phyloP scores from a whole-genome alignment of 2,797 vertebrate genomes.

The Macropus fuliginosus region DNA sequence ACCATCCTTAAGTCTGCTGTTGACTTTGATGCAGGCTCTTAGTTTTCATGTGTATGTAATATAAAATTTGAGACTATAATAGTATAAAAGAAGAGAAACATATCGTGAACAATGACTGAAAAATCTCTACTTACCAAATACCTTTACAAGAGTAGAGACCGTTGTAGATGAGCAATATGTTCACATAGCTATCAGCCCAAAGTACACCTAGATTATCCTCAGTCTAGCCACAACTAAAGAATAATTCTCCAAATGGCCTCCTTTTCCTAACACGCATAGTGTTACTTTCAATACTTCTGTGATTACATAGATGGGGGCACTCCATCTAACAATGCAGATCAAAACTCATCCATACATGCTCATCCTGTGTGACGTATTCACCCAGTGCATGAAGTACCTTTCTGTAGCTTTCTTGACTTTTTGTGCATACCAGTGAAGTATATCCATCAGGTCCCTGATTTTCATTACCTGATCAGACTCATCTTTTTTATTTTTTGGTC shows the following conservation, averaged over 20 bases:
- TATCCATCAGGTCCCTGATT: neutral
- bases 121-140: neutral
- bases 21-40: neutral
- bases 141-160: neutral
- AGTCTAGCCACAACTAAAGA: neutral
- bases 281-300: neutral
- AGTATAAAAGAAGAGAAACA: neutral
- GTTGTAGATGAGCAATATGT: neutral
- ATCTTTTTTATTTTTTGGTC: neutral
- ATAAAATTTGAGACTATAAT: neutral
- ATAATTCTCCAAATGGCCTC: neutral
- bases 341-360: neutral
- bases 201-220: slow-evolving; percentile 10
- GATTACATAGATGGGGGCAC: neutral
- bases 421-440: neutral
- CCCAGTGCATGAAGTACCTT: neutral
- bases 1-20: neutral
- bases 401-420: neutral
- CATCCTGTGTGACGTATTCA: neutral
- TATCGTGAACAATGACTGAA: neutral
- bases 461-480: neutral
- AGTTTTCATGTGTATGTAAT: neutral
- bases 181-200: neutral
- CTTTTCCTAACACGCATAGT: neutral
- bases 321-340: neutral